Evolutionary conservation across 2,797 vertebrate species (phyloP).

Genomic region (Channa striata): DNA sequence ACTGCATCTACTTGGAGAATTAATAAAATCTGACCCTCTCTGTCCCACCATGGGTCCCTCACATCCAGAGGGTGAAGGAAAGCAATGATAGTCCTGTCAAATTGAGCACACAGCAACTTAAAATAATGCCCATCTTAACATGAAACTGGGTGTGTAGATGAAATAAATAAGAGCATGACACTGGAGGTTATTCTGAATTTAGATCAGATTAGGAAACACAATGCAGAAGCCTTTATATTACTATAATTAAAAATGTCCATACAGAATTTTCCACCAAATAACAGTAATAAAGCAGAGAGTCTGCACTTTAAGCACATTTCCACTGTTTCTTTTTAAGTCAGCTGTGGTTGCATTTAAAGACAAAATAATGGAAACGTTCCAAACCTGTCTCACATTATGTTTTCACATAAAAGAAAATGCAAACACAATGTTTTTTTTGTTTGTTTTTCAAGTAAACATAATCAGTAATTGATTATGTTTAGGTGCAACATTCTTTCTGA

Average conservation of each 20-base stretch:
- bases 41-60: slow-evolving; percentile 24
- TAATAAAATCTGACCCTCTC: slow-evolving; percentile 40
- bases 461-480: too few relatives aligned
- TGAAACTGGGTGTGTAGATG: background rate
- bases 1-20: slow-evolving; percentile 60
- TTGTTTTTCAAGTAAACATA: too few relatives aligned
- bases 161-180: background rate
- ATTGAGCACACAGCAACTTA: slow-evolving; percentile 39
- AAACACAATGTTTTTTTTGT: too few relatives aligned
- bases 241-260: too few relatives aligned
- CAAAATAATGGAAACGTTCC: too few relatives aligned
- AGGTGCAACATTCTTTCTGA: too few relatives aligned
- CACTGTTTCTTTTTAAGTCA: background rate
- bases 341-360: too few relatives aligned
- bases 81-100: slow-evolving; percentile 47
- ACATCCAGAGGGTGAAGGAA: slow-evolving; percentile 43
- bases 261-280: background rate
- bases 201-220: background rate
- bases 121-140: slow-evolving; percentile 53
- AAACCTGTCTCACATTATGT: too few relatives aligned
- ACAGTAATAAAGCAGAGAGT: background rate
- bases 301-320: too few relatives aligned
- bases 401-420: too few relatives aligned
- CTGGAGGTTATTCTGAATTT: background rate
- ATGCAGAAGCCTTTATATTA: too few relatives aligned